Evolutionary conservation across 2,797 vertebrate species (phyloP).

Genomic region (Platyrinchus mystaceus): DNA sequence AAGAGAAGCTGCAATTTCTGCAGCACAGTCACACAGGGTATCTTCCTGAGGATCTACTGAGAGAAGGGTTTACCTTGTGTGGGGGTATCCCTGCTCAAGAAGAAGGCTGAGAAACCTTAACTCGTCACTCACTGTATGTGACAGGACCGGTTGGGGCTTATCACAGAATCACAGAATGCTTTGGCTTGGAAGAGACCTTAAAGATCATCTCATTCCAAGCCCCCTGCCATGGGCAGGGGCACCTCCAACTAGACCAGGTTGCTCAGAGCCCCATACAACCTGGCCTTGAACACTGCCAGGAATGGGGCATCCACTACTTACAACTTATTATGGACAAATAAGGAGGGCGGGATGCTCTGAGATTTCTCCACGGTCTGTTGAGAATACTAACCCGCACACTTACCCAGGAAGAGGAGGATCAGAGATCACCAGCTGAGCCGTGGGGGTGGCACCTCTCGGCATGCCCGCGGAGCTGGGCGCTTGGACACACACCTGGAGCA

Average conservation of each 20-base stretch:
- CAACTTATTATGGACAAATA: background rate
- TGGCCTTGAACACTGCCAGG: background rate
- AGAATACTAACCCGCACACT: rapidly evolving
- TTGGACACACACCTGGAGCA: background rate
- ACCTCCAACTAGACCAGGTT: background rate
- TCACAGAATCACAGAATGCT: background rate
- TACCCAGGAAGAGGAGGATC: rapidly evolving
- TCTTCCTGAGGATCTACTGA: background rate
- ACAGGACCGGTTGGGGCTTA: background rate
- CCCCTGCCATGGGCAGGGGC: too few species aligned
- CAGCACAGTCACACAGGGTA: background rate
- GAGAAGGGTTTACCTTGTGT: rapidly evolving
- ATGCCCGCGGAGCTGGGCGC: rapidly evolving
- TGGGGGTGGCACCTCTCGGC: background rate
- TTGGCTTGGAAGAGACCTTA: background rate
- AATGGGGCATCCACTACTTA: too few species aligned
- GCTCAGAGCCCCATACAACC: background rate
- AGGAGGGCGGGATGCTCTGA: background rate
- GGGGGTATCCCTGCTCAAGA: rapidly evolving
- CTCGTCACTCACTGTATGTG: background rate
- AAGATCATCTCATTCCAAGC: background rate
- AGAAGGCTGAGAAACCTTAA: background rate
- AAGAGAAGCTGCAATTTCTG: background rate
- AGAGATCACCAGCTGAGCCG: background rate
- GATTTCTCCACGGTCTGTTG: background rate